Evolutionary conservation across 2,113 vertebrate species (phyloP).

Genomic region (Thinocorus orbignyianus): DNA sequence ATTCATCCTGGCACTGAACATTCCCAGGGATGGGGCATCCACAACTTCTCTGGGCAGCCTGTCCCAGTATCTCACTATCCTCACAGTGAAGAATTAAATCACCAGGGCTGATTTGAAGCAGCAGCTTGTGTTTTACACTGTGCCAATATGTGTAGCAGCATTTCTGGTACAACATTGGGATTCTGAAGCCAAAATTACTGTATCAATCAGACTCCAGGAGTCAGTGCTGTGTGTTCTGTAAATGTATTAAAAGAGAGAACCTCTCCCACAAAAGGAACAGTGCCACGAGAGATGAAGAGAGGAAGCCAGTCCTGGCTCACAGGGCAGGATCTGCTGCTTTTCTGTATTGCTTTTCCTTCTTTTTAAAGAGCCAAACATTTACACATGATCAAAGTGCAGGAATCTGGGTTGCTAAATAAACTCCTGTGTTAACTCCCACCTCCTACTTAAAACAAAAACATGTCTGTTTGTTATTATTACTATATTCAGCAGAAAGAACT

Average conservation of each 20-base stretch:
- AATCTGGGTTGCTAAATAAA: slow-evolving; percentile 39
- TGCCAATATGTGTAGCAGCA: neutral
- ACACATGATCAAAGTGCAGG: neutral
- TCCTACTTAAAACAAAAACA: neutral
- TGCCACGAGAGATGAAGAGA: neutral
- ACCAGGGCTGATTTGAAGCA: neutral
- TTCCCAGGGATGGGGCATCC: too few species aligned
- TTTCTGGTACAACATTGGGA: neutral
- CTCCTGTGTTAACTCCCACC: neutral
- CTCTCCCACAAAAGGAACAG: neutral
- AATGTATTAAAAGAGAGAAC: neutral
- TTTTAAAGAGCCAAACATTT: slow-evolving; percentile 12
- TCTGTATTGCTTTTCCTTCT: neutral
- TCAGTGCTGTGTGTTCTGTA: neutral
- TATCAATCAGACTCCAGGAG: neutral
- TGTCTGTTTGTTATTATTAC: neutral
- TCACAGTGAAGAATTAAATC: neutral
- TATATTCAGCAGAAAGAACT: neutral
- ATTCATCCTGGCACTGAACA: too few species aligned
- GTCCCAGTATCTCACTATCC: too few species aligned
- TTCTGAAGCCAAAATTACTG: neutral
- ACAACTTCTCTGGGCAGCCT: too few species aligned
- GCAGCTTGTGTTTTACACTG: neutral
- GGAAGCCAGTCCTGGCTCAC: neutral
- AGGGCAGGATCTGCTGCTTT: neutral